Evolutionary conservation across 2,888 invertebrate genomes (phyloP), one percentile per base, ranked within the genome.

Genomic region (Caradrina clavipalpis): DNA sequence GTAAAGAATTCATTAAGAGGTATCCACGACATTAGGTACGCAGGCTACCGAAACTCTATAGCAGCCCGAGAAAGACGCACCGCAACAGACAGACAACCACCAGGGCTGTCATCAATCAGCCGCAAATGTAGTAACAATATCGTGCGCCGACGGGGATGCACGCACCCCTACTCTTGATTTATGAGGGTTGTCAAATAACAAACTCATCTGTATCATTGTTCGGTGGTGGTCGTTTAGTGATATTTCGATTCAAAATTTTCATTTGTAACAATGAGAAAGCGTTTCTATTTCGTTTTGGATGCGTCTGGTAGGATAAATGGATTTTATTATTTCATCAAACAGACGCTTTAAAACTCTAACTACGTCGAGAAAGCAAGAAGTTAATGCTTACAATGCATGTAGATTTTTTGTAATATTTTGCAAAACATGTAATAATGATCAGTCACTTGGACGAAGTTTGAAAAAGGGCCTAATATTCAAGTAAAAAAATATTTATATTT

Each of bases 111-210:
- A 93, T 94, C 92, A 91, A 94, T 93, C 94, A 93, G 83, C 82
- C 78, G 83, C 90, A 93, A 93, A 94, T 88, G 89, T 87, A 91
- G 87, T 91, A 93, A 93, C 92, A 93, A 94, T 93, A 88, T 82
- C 88, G 80, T 78, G 77, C 67, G 73, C 75, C 73, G 79, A 71
- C 80, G 79, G 82, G 81, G 80, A 68, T 62, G 73, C 79, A 73
- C 76, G 73, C 80, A 77, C 83, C 78, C 79, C 73, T 68, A 51
- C n/a, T 80, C 78, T 81, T 89, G 90, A 90, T 93, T 92, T 91
- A 92, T 89, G 80, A 80, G 68, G 62, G 73, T 69, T 81, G 80
- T 79, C 86, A 81, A 85, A 87, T 87, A 79, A 83, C 84, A 82
- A 80, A 80, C 81, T 88, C 87, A 87, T 88, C 85, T 85, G 84